Evolutionary conservation across 37 sponge, comb jelly and placozoan species (phyloP), one percentile per base, ranked within the genome.

Genomic region (Axinella damicornis): DNA sequence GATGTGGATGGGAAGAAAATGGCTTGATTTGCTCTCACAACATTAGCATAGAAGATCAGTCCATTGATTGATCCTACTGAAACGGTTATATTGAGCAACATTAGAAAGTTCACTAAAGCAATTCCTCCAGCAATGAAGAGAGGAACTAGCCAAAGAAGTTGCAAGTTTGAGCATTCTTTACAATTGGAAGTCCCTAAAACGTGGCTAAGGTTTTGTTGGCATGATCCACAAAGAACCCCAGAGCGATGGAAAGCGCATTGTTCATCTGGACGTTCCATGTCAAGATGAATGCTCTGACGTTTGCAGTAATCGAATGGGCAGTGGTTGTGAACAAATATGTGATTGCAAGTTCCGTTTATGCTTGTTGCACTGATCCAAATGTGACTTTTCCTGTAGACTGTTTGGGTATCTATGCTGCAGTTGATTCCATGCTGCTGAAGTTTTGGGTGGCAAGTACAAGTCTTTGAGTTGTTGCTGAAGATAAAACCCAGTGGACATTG

Each of bases 51-150:
- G 68, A 84, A 74, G 32, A 74, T 40, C 0, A 73, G 46, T 34
- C 84, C 84, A 65, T 84, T 84, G 37, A 84, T 84, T 20, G 78
- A 35, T 31, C 85, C 78, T 20, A 16, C n/a, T 28, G 85, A 68
- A 20, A 85, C 73, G 37, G 85, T 85, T 30, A 77, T 25, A 67
- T 85, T 57, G 30, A 85, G 61, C 0, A 71, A 2, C 27, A 22
- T 71, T 18, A 68, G 19, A 6, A 68, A 68, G 20, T 28, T 5
- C 37, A 46, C 53, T 46, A 46, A 46, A 46, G 9, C 46, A 46
- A 46, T 46, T 27, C 46, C 53, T 71, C 5, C 22, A 71, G 28
- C 53, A 25, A 71, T 46, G 21, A 71, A n/a, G 15, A 41, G 38
- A n/a, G 53, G 53, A 20, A 46, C 22, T 20, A 71, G 33, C 37